Evolutionary conservation across 2,797 vertebrate genomes (phyloP), one percentile per base, ranked within the genome.

Genomic region (Takifugu ocellatus): DNA sequence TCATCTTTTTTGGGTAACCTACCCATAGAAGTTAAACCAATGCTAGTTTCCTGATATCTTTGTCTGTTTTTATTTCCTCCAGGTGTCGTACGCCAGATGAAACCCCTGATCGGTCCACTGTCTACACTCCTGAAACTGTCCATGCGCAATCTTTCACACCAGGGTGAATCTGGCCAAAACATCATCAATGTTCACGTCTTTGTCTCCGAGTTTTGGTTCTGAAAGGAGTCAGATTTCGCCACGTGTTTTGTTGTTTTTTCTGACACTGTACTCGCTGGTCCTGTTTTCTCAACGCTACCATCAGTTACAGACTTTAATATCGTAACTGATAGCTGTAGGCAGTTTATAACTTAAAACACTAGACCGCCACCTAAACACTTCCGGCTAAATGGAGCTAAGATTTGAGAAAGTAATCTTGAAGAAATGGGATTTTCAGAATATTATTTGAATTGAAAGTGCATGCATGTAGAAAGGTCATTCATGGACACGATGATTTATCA

Each of bases 171-270:
- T 6, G 91, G 95, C 69, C 93, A 94, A 51, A 98, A 96, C 54
- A 83, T 96, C 10, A 91, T 99, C 91, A 93, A 96, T 0, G 93
- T 98, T 31, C 93, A 97, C 74, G 88, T 98, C 81, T 96, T 94
- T 3, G 92, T 99, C 57, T 97, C 97, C 0, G 95, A 98, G 86
- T 97, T 94, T 78, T 98, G 97, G 97, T 99, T 99, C 89, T 98
- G 85, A 90, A 10, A 58, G 21, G 25, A 26, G 2, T 5, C 17
- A 54, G 29, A 50, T 52, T 56, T 52, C 1, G 58, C 44, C 47
- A 64, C 50, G 55, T 51, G 45, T 65, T 55, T 55, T 53, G n/a
- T 43, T 43, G 14, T 53, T 53, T 33, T 11, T 33, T 33, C 71
- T 57, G 67, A 73, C 70, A 72, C 76, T 81, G 76, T 68, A 63